Base-by-base conservation (phyloP, 2,113 vertebrate genomes). In the Corythoichthys intestinalis region DNA sequence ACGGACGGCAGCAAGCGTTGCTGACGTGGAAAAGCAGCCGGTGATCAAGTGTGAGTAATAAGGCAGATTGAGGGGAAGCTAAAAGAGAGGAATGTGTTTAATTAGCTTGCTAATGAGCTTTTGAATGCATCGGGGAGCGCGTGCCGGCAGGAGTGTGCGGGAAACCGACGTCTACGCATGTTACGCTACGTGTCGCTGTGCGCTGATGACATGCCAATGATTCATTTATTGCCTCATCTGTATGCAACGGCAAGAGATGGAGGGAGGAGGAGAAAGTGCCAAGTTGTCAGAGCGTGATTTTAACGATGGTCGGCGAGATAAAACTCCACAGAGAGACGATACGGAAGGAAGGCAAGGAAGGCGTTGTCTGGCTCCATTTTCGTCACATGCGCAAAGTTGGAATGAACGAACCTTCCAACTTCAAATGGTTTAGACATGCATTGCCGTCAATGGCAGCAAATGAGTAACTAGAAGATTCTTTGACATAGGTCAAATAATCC, bases 81-180 rank as follows among this genome's bases (percentile, higher is more conserved):
- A 90, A 89, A 91, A 91, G 88, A 91, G 91, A 91, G 89, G 84
- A 89, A 91, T 90, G 90, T 87, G 89, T 93, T 92, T 92, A 92
- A 93, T 93, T 92, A 91, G 91, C 81, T 88, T 78, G 84, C 90
- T 93, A 92, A 92, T 93, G 89, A 93, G 90, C 84, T 92, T 93
- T 91, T 90, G 91, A 91, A 91, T 91, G 87, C 84, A 81, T 74
- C 84, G 80, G 83, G 85, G 87, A 81, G 87, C 83, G 84, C 81
- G 67, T 74, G 65, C 69, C n/a, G 68, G 71, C 66, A 64, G 46
- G 65, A 70, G 44, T n/a, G 62, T 48, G 59, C 44, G 73, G 49
- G 67, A 62, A 56, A 71, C 41, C 38, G 63, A 75, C 65, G 74
- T 73, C 49, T 57, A 48, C n/a, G 78, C 58, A 66, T 84, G 83